Base-by-base conservation (phyloP, 1,140 invertebrate genomes). In the Grapholita molesta region DNA sequence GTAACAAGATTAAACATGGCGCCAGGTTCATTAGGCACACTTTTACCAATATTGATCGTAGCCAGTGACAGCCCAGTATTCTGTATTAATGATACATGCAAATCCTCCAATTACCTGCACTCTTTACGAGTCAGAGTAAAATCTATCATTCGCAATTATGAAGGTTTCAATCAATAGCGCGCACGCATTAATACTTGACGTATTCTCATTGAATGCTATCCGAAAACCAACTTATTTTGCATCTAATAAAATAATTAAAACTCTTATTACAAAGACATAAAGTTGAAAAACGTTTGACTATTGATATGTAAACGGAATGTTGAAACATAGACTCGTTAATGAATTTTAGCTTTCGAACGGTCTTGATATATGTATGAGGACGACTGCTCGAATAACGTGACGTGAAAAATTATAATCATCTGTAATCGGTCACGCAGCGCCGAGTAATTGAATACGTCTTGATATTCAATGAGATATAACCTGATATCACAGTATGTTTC, bases 341-440 rank as follows among this genome's bases (percentile, higher is more conserved):
- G 55, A 61, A 28, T 61, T 61, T 61, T 28, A 61, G 55, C 55
- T 61, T 61, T 61, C 55, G 15, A 61, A 61, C n/a, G n/a, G 25
- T 5, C 5, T 25, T 61, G 55, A 61, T 61, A 15, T 28, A 61
- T 61, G 55, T 28, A 25, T 28, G 55, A 28, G 42, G 55, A 61
- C 25, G 53, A 24, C 25, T 48, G 42, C 18, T 48, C 42, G 42
- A 48, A 48, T 48, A 61, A 61, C 55, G 55, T 61, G 55, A 28
- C 28, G 25, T 61, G 55, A 61, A 61, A 61, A 61, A 61, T 61
- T 28, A 61, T 61, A 61, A 61, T 32, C 28, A 61, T 28, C 55
- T 15, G 55, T 61, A 28, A 55, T 55, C 55, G 55, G 55, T 61
- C 55, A 61, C 55, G 55, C 55, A 6, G 28, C 21, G 53, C 9